These are phyloP conservation scores for Aplodontia rufa DNA, from an alignment of 2,113 vertebrate species.

Conservation along the genomic window DNA sequence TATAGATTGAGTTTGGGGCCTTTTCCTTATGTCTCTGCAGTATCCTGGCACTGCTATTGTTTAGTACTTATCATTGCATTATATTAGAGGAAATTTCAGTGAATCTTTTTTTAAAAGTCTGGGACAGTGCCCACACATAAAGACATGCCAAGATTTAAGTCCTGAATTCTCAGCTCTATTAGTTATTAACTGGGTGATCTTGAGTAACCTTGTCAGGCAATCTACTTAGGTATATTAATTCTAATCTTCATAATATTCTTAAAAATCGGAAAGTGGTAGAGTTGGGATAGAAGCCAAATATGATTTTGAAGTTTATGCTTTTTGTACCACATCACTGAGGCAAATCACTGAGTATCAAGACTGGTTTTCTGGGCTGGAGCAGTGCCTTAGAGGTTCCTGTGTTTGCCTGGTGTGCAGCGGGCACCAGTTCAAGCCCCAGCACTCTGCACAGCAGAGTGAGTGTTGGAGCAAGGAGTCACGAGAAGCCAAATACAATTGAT, in stretches of 20 bases:
- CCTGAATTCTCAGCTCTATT: not conserved
- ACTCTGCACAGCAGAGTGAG: no score
- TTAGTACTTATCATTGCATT: not conserved
- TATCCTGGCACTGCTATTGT: not conserved
- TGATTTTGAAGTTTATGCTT: not conserved
- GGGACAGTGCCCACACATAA: not conserved
- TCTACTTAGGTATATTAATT: not conserved
- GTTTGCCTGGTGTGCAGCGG: no score
- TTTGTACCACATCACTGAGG: not conserved
- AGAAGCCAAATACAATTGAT: no score
- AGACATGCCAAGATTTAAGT: constrained; percentile 10
- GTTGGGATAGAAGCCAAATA: not conserved
- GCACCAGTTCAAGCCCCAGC: no score
- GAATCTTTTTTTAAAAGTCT: not conserved
- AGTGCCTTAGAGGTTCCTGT: no score
- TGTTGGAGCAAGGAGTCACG: no score
- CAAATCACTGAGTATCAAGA: not conserved
- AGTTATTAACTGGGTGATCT: not conserved
- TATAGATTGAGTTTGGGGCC: not conserved
- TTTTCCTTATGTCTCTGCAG: not conserved
- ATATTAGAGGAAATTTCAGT: not conserved
- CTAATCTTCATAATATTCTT: constrained; percentile 30
- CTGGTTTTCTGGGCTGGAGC: constrained; percentile 6
- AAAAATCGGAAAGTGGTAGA: constrained; percentile 6
- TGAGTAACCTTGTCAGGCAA: constrained; percentile 14